Evolutionary conservation across 1,140 invertebrate species (phyloP).

Genomic region (Muscidifurax raptorellus): DNA sequence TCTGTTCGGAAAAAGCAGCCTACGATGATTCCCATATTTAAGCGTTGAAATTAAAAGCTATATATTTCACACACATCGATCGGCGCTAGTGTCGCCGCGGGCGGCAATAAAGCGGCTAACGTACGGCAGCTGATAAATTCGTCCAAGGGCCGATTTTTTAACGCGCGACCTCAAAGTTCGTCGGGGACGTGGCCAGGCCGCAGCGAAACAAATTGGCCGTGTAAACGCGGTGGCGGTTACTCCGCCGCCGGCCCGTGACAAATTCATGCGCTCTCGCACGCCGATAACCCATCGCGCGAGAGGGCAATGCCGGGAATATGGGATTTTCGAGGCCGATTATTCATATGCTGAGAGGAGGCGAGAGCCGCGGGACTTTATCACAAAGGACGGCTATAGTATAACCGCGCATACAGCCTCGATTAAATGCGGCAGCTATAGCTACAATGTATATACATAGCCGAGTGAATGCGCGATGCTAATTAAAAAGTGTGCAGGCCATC

Average conservation of each 20-base stretch:
- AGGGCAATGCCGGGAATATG: constrained; percentile 15
- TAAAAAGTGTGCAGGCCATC: no score
- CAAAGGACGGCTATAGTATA: background rate
- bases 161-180: background rate
- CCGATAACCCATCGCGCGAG: constrained; percentile 52
- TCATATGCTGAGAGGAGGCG: constrained; percentile 63
- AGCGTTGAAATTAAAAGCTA: no score
- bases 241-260: constrained; percentile 54
- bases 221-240: constrained; percentile 53
- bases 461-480: constrained; percentile 4
- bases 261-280: constrained; percentile 58
- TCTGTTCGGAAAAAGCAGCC: constrained; percentile 19
- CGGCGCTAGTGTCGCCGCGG: no score
- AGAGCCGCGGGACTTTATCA: no score
- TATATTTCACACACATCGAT: no score
- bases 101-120: no score
- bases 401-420: background rate
- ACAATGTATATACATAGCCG: no score
- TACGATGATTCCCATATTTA: no score
- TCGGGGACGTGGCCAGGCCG: background rate
- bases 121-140: background rate
- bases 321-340: constrained; percentile 60
- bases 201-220: constrained; percentile 57
- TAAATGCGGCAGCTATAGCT: background rate
- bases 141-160: background rate